These are phyloP conservation scores for Drosophila atripex DNA, from an alignment of 2,888 invertebrate genomes.

Conservation along the genomic window DNA sequence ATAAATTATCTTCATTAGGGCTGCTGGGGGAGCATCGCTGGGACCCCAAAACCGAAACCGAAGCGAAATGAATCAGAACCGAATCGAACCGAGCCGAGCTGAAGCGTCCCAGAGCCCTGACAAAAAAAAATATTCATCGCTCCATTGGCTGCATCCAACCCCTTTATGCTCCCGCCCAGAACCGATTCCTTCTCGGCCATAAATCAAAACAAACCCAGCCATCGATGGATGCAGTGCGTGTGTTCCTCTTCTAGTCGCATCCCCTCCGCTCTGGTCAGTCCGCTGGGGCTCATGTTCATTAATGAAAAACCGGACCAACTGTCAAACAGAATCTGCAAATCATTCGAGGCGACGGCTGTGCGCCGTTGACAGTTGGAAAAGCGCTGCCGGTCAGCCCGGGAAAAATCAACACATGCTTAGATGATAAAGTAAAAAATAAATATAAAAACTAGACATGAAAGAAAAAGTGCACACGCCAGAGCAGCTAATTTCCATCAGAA, in stretches of 20 bases:
- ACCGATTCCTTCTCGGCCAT: slow-evolving; percentile 41
- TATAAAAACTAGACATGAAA: neutral
- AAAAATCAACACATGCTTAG: slow-evolving; percentile 80
- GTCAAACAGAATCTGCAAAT: slow-evolving; percentile 79
- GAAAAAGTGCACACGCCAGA: slow-evolving; percentile 13
- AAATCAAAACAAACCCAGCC: slow-evolving; percentile 57
- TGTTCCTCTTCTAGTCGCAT: slow-evolving; percentile 51
- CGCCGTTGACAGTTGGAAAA: slow-evolving; percentile 77
- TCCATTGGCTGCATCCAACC: slow-evolving; percentile 22
- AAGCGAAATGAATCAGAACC: slow-evolving; percentile 21
- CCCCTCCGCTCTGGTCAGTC: slow-evolving; percentile 34
- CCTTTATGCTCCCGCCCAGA: slow-evolving; percentile 18
- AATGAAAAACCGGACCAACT: slow-evolving; percentile 78
- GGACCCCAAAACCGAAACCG: slow-evolving; percentile 35
- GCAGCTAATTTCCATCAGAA: slow-evolving; percentile 4
- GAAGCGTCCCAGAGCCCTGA: slow-evolving; percentile 16
- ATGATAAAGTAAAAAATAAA: slow-evolving; percentile 53
- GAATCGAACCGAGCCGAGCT: slow-evolving; percentile 12
- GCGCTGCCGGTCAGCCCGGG: slow-evolving; percentile 58
- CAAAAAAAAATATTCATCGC: slow-evolving; percentile 48
- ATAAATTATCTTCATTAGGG: slow-evolving; percentile 84
- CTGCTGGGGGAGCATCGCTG: slow-evolving; percentile 34
- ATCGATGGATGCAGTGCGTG: slow-evolving; percentile 59
- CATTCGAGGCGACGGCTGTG: slow-evolving; percentile 67
- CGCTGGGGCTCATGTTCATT: slow-evolving; percentile 66